Evolutionary conservation across 2,797 vertebrate genomes (phyloP), one percentile per base, ranked within the genome.

Genomic region (Lepilemur ruficaudatus): DNA sequence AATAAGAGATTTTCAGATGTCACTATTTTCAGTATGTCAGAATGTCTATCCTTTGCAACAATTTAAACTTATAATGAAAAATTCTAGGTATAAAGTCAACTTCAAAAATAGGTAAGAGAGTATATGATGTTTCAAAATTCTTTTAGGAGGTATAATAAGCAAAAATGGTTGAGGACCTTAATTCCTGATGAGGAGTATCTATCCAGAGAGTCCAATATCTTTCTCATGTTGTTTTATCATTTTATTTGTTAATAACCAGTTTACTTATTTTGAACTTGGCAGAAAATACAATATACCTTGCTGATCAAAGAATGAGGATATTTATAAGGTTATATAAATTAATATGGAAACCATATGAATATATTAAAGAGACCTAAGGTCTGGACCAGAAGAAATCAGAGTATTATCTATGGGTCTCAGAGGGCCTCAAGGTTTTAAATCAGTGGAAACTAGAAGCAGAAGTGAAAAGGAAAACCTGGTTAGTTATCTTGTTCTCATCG

Each of bases 61-160:
- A 76, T 70, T 75, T 95, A 95, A 95, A 69, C 18, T 80, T 81
- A 48, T 0, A 90, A 72, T 43, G 48, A 84, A 78, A 84, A 84
- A 61, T 41, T 96, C 81, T 80, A 82, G 13, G 70, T 7, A 55
- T 43, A 69, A 61, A 89, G 32, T 89, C 15, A 63, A 69, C 20
- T 88, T 70, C 12, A 76, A 85, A 92, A 93, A 81, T 75, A 55
- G 81, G 20, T 38, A 59, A 41, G 20, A 90, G 41, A 14, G 57
- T 55, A 93, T 32, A 30, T 12, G 20, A 23, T 61, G 30, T 72
- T 83, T 73, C 55, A 91, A 88, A 75, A 89, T 48, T 48, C 57
- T 73, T 41, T 79, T 72, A 72, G 67, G n/a, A 75, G 30, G n/a
- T 50, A 25, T 20, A 50, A 83, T 9, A 79, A 65, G 25, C 12